These are phyloP conservation scores for Actias luna DNA, from an alignment of 2,888 invertebrate species.

Conservation along the genomic window DNA sequence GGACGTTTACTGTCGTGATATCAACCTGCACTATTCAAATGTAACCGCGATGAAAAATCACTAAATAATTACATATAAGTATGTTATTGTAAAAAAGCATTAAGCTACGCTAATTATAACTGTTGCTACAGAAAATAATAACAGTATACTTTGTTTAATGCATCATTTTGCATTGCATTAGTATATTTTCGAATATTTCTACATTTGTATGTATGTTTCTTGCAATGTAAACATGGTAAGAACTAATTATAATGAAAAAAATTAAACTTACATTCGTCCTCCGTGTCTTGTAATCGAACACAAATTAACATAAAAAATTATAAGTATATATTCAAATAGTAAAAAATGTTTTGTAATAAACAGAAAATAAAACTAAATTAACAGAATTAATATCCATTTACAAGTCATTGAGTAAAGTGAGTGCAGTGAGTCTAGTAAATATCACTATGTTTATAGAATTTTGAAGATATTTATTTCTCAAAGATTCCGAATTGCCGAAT, in stretches of 20 bases:
- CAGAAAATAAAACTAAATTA: constrained; percentile 12
- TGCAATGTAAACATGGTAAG: too few species aligned
- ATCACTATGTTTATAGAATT: constrained; percentile 3
- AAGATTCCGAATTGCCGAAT: constrained; percentile 23
- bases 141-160: neutral
- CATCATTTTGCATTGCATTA: too few species aligned
- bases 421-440: constrained; percentile 13
- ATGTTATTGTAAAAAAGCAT: neutral
- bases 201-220: too few species aligned
- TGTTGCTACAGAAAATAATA: too few species aligned
- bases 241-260: too few species aligned
- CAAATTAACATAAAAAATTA: neutral
- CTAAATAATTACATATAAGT: neutral
- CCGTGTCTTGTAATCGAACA: neutral
- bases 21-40: neutral
- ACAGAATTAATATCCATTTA: constrained; percentile 2
- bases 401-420: constrained; percentile 18
- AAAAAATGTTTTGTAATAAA: constrained; percentile 12
- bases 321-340: neutral
- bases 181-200: neutral
- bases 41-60: neutral
- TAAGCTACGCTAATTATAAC: neutral
- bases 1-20: neutral
- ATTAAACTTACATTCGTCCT: neutral
- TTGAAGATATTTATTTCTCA: constrained; percentile 14